Base-by-base conservation (phyloP, 2,888 invertebrate species). In the Pecten maximus region DNA sequence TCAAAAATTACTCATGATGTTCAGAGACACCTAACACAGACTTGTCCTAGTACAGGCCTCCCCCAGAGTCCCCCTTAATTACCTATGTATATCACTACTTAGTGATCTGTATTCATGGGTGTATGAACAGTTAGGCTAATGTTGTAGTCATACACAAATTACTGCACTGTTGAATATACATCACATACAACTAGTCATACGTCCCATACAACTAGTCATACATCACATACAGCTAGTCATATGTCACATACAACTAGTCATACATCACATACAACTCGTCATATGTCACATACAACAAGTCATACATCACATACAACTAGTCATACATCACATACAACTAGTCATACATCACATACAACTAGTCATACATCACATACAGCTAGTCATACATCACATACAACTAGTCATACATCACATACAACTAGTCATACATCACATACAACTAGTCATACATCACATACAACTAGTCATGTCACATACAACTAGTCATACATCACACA, bases 1-100 rank as follows among this genome's bases (percentile, higher is more conserved):
- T 74, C 74, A 74, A 74, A 28, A 74, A 35, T 74, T 74, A 35
- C 28, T 74, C 74, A 35, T 74, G 74, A 74, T 74, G 74, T 35
- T 28, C 12, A 28, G 35, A 28, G 74, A 74, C 74, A 74, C 74
- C 23, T 74, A 74, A 74, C 74, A 74, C 74, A 74, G 74, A 74
- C 74, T 35, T 74, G 74, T 23, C 74, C 35, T 74, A 35, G 74
- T 74, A 23, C 74, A 74, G 35, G 35, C 35, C 35, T 74, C 74
- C 74, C 74, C 74, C 16, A 35, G 74, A 74, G 35, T 74, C 35
- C 10, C 28, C 28, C 74, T 74, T 35, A 6, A 74, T 74, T 74
- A 35, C 35, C 74, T 74, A 54, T 54, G 54, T 54, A 54, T 54
- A 54, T 54, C 54, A 54, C 6, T 54, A 54, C 54, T 16, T 48